These are phyloP conservation scores for Tetranychus piercei DNA, from an alignment of 2,888 invertebrate species.

Conservation along the genomic window DNA sequence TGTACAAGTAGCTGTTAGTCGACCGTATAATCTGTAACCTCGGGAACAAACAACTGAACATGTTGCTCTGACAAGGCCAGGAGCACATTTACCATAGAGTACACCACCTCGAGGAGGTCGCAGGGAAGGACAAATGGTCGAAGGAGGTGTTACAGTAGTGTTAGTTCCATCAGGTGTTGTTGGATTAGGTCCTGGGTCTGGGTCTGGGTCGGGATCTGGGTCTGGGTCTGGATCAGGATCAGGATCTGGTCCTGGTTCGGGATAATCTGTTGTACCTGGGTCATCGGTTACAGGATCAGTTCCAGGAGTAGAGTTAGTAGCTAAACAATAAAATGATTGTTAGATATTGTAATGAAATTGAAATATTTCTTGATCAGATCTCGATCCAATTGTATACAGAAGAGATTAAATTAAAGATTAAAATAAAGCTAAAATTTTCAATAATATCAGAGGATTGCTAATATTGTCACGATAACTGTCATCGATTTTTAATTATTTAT, in stretches of 20 bases:
- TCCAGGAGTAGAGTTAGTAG: not conserved
- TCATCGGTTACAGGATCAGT: not conserved
- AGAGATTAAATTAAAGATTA: no score
- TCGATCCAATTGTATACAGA: no score
- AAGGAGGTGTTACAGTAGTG: not conserved
- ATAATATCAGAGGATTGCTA: no score
- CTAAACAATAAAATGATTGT: no score
- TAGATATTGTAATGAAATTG: no score
- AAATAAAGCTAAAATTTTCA: no score
- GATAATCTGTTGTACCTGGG: not conserved
- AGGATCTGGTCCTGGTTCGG: not conserved
- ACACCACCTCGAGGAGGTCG: constrained; percentile 4
- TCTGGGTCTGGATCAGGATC: not conserved
- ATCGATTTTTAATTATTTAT: no score
- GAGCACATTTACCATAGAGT: constrained; percentile 5
- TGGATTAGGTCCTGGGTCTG: not conserved
- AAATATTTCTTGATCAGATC: no score
- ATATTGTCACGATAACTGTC: no score
- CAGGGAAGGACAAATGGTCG: not conserved
- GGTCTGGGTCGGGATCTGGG: not conserved
- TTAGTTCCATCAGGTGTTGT: not conserved
- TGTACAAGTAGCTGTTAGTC: not conserved
- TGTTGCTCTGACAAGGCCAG: not conserved
- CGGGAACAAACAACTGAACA: not conserved
- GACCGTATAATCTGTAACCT: constrained; percentile 4